These are phyloP conservation scores for Oxystoma pomonae DNA, from an alignment of 2,888 invertebrate genomes.

Conservation along the genomic window DNA sequence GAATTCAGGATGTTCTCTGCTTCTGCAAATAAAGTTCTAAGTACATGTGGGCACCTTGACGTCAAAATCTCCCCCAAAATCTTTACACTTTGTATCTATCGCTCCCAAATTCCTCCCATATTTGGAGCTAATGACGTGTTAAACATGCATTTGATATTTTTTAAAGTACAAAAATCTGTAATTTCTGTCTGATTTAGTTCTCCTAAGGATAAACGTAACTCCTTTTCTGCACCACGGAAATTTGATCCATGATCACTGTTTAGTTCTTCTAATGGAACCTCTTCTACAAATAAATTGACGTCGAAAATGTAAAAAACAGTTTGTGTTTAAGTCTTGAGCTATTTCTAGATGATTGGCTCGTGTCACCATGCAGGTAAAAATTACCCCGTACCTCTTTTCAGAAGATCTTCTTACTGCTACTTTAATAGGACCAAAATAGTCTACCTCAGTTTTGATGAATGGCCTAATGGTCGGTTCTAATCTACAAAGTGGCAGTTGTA, in stretches of 20 bases:
- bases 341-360: background rate
- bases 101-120: conserved; percentile 1
- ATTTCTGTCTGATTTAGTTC: background rate
- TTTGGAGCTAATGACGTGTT: background rate
- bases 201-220: background rate
- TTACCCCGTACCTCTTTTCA: background rate
- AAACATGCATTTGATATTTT: background rate
- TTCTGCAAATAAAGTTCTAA: conserved; percentile 1
- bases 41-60: background rate
- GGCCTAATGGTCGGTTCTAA: conserved; percentile 5
- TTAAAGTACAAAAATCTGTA: background rate
- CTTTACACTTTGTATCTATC: background rate
- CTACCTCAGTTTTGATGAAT: background rate
- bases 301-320: background rate
- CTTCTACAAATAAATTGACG: background rate
- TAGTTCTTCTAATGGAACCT: background rate
- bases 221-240: background rate
- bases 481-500: conserved; percentile 2
- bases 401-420: background rate
- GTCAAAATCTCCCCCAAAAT: background rate
- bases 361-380: background rate
- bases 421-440: background rate
- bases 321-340: background rate
- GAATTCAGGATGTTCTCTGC: conserved; percentile 2
- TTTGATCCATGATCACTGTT: background rate